A percentile compares a stretch with the other conserved stretches of the same genome.
phyloP scores from a whole-genome alignment of 1,140 invertebrate species.

The Cheumatopsyche charites region DNA sequence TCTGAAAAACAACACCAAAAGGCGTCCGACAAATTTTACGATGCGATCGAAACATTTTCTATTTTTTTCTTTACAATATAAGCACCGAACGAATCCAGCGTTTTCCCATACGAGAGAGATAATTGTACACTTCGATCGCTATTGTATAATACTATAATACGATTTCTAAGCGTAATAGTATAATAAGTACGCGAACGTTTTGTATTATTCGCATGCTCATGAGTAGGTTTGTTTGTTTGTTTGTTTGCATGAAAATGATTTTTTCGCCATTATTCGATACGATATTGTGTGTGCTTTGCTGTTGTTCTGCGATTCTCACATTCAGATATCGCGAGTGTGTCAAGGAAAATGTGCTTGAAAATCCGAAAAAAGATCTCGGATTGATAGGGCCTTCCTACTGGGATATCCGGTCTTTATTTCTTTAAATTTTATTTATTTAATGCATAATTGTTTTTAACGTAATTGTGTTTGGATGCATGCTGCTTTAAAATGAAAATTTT shows the following conservation, averaged over 20 bases:
- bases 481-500: too few species aligned
- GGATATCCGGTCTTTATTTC: slow-evolving; percentile 34
- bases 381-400: slow-evolving; percentile 27
- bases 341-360: slow-evolving; percentile 29
- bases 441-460: background rate
- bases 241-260: too few species aligned
- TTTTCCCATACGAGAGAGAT: too few species aligned
- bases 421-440: slow-evolving; percentile 1
- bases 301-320: slow-evolving; percentile 18
- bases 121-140: too few species aligned
- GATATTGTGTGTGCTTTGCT: slow-evolving; percentile 11
- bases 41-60: background rate
- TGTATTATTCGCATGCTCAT: background rate
- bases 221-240: too few species aligned
- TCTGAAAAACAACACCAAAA: background rate
- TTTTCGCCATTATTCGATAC: slow-evolving; percentile 5
- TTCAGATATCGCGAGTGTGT: slow-evolving; percentile 22
- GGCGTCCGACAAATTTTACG: background rate
- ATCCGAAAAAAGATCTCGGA: slow-evolving; percentile 17
- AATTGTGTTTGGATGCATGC: too few species aligned
- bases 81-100: too few species aligned
- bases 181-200: background rate
- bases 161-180: too few species aligned
- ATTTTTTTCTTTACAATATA: too few species aligned
- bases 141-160: too few species aligned